These are phyloP conservation scores for Tetropium fuscum DNA, from an alignment of 2,888 invertebrate genomes.

Conservation along the genomic window DNA sequence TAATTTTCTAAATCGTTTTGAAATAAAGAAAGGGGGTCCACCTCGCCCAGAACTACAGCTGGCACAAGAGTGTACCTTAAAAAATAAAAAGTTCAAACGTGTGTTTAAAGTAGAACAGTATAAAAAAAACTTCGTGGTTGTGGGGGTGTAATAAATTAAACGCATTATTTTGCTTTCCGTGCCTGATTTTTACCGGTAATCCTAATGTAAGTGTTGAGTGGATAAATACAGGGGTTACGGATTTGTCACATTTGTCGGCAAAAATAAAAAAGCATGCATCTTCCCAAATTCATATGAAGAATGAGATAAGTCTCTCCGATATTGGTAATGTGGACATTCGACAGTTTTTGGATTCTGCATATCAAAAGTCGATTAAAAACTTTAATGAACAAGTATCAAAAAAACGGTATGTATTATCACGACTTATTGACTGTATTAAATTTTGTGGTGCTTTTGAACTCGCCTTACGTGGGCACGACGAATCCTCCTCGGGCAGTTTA, in stretches of 20 bases:
- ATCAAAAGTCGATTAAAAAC: too few species aligned
- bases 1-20: neutral
- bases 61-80: neutral
- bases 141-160: constrained; percentile 31
- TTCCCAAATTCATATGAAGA: constrained; percentile 29
- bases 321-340: too few species aligned
- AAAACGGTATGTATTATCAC: too few species aligned
- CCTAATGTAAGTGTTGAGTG: neutral
- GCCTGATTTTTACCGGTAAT: constrained; percentile 23
- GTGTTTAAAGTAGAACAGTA: constrained; percentile 15
- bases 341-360: too few species aligned
- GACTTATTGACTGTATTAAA: too few species aligned
- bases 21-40: neutral
- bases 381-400: too few species aligned
- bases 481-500: neutral
- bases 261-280: constrained; percentile 52
- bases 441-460: neutral
- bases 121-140: constrained; percentile 24
- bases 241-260: constrained; percentile 27
- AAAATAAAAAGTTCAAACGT: neutral
- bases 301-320: constrained; percentile 50
- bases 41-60: neutral
- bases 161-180: constrained; percentile 34
- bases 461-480: neutral
- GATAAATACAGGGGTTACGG: constrained; percentile 1